These are phyloP conservation scores for Caradrina kadenii DNA, from an alignment of 2,888 invertebrate species.

Conservation along the genomic window DNA sequence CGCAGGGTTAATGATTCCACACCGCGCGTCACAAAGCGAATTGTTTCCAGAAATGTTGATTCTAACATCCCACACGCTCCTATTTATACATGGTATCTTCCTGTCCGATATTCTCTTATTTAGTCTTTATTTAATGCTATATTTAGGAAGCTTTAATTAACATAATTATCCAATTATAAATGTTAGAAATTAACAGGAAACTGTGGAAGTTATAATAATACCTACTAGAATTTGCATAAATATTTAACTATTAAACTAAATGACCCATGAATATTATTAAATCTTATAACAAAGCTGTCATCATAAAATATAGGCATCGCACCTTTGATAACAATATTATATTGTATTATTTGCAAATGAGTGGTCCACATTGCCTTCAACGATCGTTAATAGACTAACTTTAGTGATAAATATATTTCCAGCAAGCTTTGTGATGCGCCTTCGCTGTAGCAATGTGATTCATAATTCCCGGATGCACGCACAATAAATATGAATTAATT, in stretches of 20 bases:
- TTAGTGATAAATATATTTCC: slow-evolving; percentile 44
- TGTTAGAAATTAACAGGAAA: slow-evolving; percentile 14
- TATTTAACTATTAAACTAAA: slow-evolving; percentile 37
- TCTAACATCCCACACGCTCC: slow-evolving; percentile 46
- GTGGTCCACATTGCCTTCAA: slow-evolving; percentile 29
- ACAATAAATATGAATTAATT: slow-evolving; percentile 74
- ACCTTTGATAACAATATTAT: slow-evolving; percentile 22
- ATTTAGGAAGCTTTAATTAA: slow-evolving; percentile 24
- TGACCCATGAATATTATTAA: slow-evolving; percentile 37
- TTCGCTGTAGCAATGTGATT: slow-evolving; percentile 48
- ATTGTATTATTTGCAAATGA: slow-evolving; percentile 42
- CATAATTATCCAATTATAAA: not conserved
- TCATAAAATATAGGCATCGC: slow-evolving; percentile 31
- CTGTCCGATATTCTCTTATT: slow-evolving; percentile 11
- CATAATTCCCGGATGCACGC: slow-evolving; percentile 73
- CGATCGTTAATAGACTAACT: slow-evolving; percentile 37
- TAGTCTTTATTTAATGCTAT: slow-evolving; percentile 8
- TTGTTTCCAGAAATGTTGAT: slow-evolving; percentile 58
- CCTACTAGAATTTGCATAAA: slow-evolving; percentile 26
- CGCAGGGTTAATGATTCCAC: slow-evolving; percentile 44
- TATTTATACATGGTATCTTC: slow-evolving; percentile 36
- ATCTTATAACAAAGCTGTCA: slow-evolving; percentile 11
- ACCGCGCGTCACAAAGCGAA: slow-evolving; percentile 42
- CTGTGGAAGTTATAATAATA: slow-evolving; percentile 6
- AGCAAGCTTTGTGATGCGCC: slow-evolving; percentile 26